These are phyloP conservation scores for Cariama cristata DNA, from an alignment of 2,113 vertebrate genomes.

Conservation along the genomic window DNA sequence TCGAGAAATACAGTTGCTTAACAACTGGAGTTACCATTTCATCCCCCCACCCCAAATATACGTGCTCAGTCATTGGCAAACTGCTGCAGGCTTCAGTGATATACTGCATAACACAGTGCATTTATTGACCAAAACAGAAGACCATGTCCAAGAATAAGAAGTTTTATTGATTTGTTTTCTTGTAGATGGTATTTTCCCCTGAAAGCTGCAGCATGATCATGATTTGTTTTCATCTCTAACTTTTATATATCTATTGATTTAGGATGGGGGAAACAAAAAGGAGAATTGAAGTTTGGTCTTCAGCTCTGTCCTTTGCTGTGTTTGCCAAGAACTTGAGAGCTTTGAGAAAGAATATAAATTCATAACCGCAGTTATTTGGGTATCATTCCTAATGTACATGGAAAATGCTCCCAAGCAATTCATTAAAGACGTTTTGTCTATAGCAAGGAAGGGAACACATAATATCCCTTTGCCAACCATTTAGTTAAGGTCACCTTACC, in stretches of 20 bases:
- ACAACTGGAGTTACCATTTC: neutral
- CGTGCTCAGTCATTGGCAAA: neutral
- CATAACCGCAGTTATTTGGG: neutral
- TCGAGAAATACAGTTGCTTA: neutral
- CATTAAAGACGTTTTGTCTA: neutral
- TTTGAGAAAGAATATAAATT: neutral
- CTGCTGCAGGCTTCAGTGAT: slow-evolving; percentile 32
- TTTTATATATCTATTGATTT: slow-evolving; percentile 56
- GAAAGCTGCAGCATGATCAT: slow-evolving; percentile 36
- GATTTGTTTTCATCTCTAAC: slow-evolving; percentile 64
- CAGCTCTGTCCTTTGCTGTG: neutral
- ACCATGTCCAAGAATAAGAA: slow-evolving; percentile 34
- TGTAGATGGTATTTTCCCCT: slow-evolving; percentile 27
- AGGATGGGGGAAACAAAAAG: neutral
- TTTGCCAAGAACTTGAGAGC: slow-evolving; percentile 27
- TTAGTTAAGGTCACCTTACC: neutral
- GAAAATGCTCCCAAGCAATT: neutral
- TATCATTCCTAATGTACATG: neutral
- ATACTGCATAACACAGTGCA: neutral
- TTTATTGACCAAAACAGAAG: slow-evolving; percentile 67
- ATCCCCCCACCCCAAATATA: neutral
- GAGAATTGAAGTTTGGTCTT: slow-evolving; percentile 41
- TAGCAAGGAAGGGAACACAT: neutral
- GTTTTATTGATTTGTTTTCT: slow-evolving; percentile 74
- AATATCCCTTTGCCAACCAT: neutral